Evolutionary conservation across 2,797 vertebrate species (phyloP), one percentile per base, ranked within the genome.

Genomic region (Melanotaenia nigrans): DNA sequence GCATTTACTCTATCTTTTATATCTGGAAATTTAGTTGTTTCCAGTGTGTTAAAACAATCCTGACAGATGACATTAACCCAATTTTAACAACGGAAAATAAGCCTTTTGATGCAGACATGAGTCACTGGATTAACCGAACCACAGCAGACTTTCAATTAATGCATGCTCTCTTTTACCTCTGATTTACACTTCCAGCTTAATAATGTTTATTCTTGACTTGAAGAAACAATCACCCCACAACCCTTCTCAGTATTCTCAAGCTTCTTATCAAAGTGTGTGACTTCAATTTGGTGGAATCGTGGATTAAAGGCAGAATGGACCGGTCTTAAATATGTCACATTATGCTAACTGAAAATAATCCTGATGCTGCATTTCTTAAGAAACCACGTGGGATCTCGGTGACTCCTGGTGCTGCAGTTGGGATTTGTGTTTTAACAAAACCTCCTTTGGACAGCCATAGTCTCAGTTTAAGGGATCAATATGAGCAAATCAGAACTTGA

Each of bases 381-480:
- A 73, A 68, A 54, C 24, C 33, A 25, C 0, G 0, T 32, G 9
- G 42, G 38, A 51, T 65, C 24, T 61, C 32, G 36, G 28, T 57
- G 57, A 65, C 49, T 57, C 10, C 4, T 25, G n/a, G 5, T 55
- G 56, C 22, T 47, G 61, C 51, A 66, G 35, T 10, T 56, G 22
- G 36, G 59, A 68, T 53, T 67, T 42, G 53, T 42, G 35, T 62
- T 74, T 61, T 61, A 42, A 61, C 47, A 60, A 63, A 68, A 73
- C 8, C 30, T 32, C 25, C 22, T 55, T 40, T 73, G 13, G 38
- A 61, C 32, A 24, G 47, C 53, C 10, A 0, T 62, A 22, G 58
- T 55, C 30, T 42, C 28, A 10, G 32, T 57, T 54, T 40, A 20
- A 25, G n/a, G n/a, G 56, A 72, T 82, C 71, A 65, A 78, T 75